Base-by-base conservation (phyloP, 2,888 invertebrate species). In the Sarcophaga caerulescens region DNA sequence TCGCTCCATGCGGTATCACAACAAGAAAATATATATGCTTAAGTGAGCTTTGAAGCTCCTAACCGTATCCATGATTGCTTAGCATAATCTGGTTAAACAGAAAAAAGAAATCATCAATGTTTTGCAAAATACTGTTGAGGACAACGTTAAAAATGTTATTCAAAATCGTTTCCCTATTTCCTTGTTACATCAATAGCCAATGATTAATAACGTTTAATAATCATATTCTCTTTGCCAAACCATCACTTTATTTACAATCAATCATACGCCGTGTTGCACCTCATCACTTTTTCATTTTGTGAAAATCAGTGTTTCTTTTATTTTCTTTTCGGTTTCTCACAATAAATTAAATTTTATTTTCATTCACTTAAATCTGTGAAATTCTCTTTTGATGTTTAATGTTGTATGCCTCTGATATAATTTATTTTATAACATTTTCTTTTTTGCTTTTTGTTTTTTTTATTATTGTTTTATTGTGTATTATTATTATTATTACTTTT, bases 401-500 rank as follows among this genome's bases (percentile, higher is more conserved):
- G 5, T 52, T 52, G 4, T 52, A 52, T 52, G 52, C 52, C 52
- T 8, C 10, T 3, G 14, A 52, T 14, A 5, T 52, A 52, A 52
- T 52, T 17, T 52, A 52, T 52, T 14, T 52, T 52, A 8, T 4
- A 10, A 35, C 35, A 52, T 52, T 52, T 47, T 47, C 47, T 14
- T 52, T 52, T 52, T 12, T 17, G 5, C 0, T 52, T 52, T 52
- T 14, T 8, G 1, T 3, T 12, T 52, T 52, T 8, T 52, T 52
- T 52, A 12, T 52, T 52, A 52, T 52, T 52, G 14, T 52, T 52
- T 35, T 35, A 35, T 35, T 35, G 35, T 35, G 35, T 35, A 52
- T 52, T 52, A 14, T 47, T 74, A 52, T 81, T 82, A 81, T 77
- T 74, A 74, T 78, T n/a, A n/a, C n/a, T 81, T 86, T 66, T 71